Percentiles rank a stretch among this genome's conserved stretches.
Evolutionary conservation across 2,113 vertebrate species (phyloP).

Genomic region (Chamaetylas fuelleborni): DNA sequence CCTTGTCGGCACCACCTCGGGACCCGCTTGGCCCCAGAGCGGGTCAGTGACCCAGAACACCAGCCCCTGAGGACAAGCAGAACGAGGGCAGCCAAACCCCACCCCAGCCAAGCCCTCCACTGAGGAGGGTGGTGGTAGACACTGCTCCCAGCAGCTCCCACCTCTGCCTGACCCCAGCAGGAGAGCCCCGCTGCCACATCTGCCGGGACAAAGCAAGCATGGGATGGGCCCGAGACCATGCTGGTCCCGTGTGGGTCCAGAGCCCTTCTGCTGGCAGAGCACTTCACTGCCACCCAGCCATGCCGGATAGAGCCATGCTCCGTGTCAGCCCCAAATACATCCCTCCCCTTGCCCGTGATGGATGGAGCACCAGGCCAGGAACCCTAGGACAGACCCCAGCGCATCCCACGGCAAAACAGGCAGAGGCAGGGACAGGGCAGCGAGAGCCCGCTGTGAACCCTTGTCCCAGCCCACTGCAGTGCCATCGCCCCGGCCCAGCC

Average conservation of each 20-base stretch:
- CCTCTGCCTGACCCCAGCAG: neutral
- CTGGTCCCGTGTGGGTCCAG: fast-evolving
- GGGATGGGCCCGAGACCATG: neutral
- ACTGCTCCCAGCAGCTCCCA: neutral
- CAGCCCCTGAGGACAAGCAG: neutral
- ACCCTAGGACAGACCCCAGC: fast-evolving
- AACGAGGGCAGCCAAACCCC: neutral
- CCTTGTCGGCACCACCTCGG: neutral
- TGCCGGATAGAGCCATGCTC: neutral
- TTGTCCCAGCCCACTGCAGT: neutral
- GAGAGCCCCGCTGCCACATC: neutral
- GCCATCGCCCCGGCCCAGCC: neutral
- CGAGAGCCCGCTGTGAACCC: neutral
- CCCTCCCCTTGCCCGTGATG: fast-evolving
- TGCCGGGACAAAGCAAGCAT: fast-evolving
- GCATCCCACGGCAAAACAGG: neutral
- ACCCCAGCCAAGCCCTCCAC: neutral
- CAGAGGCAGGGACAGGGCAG: neutral
- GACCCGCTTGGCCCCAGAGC: fast-evolving
- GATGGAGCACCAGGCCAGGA: neutral
- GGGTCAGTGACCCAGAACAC: neutral
- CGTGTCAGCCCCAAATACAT: neutral
- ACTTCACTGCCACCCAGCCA: neutral
- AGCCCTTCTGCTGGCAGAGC: neutral
- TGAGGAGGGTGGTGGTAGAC: neutral